Percentiles rank a stretch among this genome's conserved stretches.
These are phyloP conservation scores for Avahi laniger DNA, from an alignment of 2,797 vertebrate genomes.

Conservation along the genomic window DNA sequence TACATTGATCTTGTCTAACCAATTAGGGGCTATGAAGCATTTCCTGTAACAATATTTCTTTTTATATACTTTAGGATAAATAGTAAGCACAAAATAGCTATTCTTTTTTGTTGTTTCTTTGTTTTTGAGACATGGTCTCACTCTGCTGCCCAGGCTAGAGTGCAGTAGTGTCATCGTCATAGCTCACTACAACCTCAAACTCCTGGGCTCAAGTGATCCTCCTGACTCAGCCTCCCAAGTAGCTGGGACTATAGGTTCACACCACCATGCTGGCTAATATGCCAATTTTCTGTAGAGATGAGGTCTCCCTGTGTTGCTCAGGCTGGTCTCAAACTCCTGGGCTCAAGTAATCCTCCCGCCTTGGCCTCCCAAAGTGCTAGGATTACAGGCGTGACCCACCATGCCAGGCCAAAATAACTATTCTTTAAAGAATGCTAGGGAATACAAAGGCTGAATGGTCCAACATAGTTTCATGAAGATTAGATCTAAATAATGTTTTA, in stretches of 20 bases:
- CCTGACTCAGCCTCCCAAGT: background rate
- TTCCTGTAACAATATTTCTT: background rate
- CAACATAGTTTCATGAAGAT: background rate
- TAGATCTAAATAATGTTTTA: background rate
- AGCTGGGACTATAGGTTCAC: background rate
- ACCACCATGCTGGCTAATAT: background rate
- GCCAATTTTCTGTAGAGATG: background rate
- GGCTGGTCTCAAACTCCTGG: background rate
- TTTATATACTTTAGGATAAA: background rate
- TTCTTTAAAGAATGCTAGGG: background rate
- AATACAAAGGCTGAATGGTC: background rate
- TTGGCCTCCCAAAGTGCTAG: background rate
- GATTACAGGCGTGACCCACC: background rate
- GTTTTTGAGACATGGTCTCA: background rate
- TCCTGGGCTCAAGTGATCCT: background rate
- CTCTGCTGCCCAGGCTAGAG: background rate
- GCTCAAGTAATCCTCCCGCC: background rate
- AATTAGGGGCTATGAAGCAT: background rate
- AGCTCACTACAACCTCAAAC: background rate
- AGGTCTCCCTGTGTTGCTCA: background rate
- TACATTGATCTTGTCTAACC: background rate
- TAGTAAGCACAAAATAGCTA: slow-evolving; percentile 4
- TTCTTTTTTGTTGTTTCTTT: background rate
- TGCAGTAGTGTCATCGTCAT: background rate
- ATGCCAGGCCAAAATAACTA: background rate